Percentiles rank a stretch among this genome's conserved stretches.
These are phyloP conservation scores for Myotis davidii DNA, from an alignment of 2,113 vertebrate species.

Conservation along the genomic window DNA sequence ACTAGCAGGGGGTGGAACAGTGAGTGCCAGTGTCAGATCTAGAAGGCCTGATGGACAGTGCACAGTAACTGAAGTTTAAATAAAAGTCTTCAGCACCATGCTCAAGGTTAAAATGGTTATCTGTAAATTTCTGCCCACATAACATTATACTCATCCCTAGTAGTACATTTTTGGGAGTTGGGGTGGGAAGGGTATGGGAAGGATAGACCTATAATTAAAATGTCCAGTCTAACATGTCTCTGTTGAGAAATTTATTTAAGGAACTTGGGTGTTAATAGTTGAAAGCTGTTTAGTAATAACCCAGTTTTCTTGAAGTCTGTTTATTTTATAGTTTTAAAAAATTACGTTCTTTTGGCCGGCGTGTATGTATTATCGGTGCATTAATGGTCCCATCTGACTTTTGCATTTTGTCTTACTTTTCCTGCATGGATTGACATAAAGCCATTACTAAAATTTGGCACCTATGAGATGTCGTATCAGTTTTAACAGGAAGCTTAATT, in stretches of 20 bases:
- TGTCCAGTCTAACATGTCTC: constrained; percentile 82
- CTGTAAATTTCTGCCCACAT: constrained; percentile 84
- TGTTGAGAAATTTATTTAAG: constrained; percentile 85
- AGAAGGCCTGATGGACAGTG: constrained; percentile 96
- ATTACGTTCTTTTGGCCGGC: constrained; percentile 81
- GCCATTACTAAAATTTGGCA: constrained; percentile 83
- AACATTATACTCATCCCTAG: constrained; percentile 84
- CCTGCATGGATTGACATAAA: constrained; percentile 86
- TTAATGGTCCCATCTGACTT: constrained; percentile 82
- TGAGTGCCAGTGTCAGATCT: constrained; percentile 86
- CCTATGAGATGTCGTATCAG: constrained; percentile 75
- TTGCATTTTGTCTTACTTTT: constrained; percentile 86
- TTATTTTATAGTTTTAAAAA: constrained; percentile 80
- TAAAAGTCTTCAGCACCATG: constrained; percentile 82
- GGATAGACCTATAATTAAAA: constrained; percentile 81
- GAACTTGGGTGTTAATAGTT: constrained; percentile 83
- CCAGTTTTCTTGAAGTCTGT: constrained; percentile 84
- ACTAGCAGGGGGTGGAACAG: constrained; percentile 84
- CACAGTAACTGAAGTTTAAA: constrained; percentile 95
- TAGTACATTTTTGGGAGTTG: constrained; percentile 80
- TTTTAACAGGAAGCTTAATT: constrained; percentile 84
- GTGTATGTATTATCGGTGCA: constrained; percentile 85
- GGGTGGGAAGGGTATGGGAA: constrained; percentile 77
- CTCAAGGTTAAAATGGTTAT: constrained; percentile 69
- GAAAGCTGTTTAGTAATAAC: constrained; percentile 84